These are phyloP conservation scores for Patella pellucida DNA, from an alignment of 2,888 invertebrate genomes.

Conservation along the genomic window DNA sequence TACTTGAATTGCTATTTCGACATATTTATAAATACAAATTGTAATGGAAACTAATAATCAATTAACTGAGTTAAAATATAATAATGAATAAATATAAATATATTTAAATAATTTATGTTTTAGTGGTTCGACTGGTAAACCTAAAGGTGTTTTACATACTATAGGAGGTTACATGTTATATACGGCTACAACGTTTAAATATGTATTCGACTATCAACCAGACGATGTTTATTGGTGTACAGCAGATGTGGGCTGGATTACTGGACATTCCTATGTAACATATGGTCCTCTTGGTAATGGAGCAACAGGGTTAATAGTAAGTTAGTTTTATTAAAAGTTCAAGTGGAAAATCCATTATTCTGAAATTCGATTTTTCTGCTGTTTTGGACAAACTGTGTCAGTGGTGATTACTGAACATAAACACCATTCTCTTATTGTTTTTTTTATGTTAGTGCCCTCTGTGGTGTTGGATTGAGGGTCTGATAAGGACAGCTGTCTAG, in stretches of 20 bases:
- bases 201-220: conserved; percentile 85
- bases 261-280: conserved; percentile 77
- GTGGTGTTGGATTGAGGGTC: no score
- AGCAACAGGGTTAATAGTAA: conserved; percentile 93
- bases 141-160: conserved; percentile 97
- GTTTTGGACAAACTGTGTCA: no score
- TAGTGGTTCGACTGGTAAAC: conserved; percentile 95
- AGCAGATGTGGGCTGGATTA: conserved; percentile 79
- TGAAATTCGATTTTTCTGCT: no score
- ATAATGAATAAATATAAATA: neutral
- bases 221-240: conserved; percentile 72
- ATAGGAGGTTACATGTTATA: conserved; percentile 95
- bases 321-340: conserved; percentile 50
- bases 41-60: no score
- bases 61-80: no score
- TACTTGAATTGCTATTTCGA: no score
- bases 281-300: conserved; percentile 96
- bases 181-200: conserved; percentile 90
- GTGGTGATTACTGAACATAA: no score
- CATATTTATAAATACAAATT: no score
- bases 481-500: no score
- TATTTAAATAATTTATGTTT: conserved; percentile 21
- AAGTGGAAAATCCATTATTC: no score
- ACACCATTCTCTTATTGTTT: no score
- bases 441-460: no score